Conservation (phyloP, 2,888 invertebrate species). For the Oscheius sp. region DNA sequence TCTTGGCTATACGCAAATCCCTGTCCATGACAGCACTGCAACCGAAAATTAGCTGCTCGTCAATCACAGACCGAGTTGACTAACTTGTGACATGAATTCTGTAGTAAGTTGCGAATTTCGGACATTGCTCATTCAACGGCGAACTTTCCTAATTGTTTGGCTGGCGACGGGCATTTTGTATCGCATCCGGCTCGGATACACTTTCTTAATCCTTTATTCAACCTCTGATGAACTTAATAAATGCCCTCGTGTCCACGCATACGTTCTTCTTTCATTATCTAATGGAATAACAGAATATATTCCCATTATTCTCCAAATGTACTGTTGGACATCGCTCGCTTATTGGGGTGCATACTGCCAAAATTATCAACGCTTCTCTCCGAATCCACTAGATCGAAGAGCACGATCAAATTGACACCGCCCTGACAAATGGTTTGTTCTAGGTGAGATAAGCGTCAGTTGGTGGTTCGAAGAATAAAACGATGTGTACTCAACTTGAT, state of each 20-base stretch:
- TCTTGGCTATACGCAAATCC: not conserved
- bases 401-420: not conserved
- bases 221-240: no score
- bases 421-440: constrained; percentile 27
- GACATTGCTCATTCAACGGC: not conserved
- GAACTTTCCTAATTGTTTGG: not conserved
- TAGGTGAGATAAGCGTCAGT: constrained; percentile 15
- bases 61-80: constrained; percentile 11
- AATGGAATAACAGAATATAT: not conserved
- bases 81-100: constrained; percentile 16
- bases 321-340: not conserved
- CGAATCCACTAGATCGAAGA: not conserved
- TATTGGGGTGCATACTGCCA: not conserved
- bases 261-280: not conserved
- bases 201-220: no score
- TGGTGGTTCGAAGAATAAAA: constrained; percentile 3
- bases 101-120: constrained; percentile 1
- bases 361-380: not conserved
- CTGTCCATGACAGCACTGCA: constrained; percentile 16
- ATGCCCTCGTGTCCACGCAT: no score
- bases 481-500: constrained; percentile 25
- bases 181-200: no score
- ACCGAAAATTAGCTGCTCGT: constrained; percentile 20
- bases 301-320: not conserved
- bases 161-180: no score